phyloP scores from a whole-genome alignment of 2,888 invertebrate genomes.

The Siphonodentalium dalli region DNA sequence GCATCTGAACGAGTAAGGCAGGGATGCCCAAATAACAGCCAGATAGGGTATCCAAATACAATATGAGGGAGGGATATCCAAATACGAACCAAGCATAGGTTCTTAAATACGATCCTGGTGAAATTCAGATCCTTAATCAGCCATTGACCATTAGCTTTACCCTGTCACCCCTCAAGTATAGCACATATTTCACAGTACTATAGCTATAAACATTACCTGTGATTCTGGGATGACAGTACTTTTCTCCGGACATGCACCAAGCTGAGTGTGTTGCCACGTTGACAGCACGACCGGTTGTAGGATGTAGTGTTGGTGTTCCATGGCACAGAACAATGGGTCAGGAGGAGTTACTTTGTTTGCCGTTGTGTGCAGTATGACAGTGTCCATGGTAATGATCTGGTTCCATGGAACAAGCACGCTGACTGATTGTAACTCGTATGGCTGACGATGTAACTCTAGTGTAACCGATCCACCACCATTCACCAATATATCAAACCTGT shows the following conservation, averaged over 20 bases:
- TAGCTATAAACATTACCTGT: constrained; percentile 46
- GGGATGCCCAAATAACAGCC: too few relatives aligned
- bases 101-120: too few relatives aligned
- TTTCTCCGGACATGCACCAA: constrained; percentile 62
- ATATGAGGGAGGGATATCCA: too few relatives aligned
- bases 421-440: constrained; percentile 75
- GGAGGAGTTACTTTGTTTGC: constrained; percentile 58
- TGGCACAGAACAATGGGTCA: constrained; percentile 66
- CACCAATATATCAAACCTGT: constrained; percentile 97
- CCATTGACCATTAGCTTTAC: too few relatives aligned
- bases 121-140: too few relatives aligned
- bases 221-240: constrained; percentile 64
- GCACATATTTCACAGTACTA: too few relatives aligned
- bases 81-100: too few relatives aligned
- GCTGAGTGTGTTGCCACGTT: constrained; percentile 64
- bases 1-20: too few relatives aligned
- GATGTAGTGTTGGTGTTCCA: constrained; percentile 56
- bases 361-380: constrained; percentile 49
- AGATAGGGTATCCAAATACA: too few relatives aligned
- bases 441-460: constrained; percentile 92
- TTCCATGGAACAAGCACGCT: constrained; percentile 82
- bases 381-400: constrained; percentile 78
- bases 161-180: too few relatives aligned
- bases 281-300: constrained; percentile 60
- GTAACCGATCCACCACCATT: constrained; percentile 98